Conservation (phyloP, 2,888 invertebrate genomes). For the Apodemia mormo region DNA sequence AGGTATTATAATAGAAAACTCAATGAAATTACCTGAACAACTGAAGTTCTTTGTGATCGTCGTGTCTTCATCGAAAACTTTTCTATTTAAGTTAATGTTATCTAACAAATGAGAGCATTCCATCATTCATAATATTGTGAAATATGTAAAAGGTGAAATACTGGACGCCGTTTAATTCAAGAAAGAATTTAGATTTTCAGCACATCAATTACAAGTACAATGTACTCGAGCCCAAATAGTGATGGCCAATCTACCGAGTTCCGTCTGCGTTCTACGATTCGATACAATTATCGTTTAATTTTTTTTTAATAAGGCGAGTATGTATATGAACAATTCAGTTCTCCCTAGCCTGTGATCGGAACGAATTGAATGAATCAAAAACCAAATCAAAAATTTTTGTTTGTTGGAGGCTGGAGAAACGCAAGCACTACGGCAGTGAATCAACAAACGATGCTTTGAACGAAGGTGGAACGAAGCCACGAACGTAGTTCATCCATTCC, state of each 20-base stretch:
- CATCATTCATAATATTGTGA: constrained; percentile 77
- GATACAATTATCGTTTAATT: constrained; percentile 20
- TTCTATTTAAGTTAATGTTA: constrained; percentile 82
- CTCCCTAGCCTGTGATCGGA: no score
- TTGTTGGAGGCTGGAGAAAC: background rate
- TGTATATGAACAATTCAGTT: no score
- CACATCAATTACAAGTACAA: constrained; percentile 39
- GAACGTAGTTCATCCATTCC: no score
- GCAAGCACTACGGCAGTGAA: background rate
- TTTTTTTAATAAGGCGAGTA: constrained; percentile 33
- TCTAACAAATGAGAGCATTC: constrained; percentile 86
- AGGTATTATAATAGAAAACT: background rate
- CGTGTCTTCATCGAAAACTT: constrained; percentile 72
- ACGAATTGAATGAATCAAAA: constrained; percentile 42
- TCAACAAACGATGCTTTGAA: background rate
- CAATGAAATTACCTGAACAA: constrained; percentile 81
- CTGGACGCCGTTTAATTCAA: constrained; percentile 52
- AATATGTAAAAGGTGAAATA: constrained; percentile 48
- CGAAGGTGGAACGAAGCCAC: no score
- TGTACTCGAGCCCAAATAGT: constrained; percentile 43
- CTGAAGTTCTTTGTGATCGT: constrained; percentile 83
- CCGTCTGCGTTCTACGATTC: background rate
- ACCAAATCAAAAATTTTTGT: constrained; percentile 44
- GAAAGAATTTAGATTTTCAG: constrained; percentile 48
- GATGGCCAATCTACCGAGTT: constrained; percentile 45